Evolutionary conservation across 2,797 vertebrate species (phyloP).

Genomic region (Danio tinwini): DNA sequence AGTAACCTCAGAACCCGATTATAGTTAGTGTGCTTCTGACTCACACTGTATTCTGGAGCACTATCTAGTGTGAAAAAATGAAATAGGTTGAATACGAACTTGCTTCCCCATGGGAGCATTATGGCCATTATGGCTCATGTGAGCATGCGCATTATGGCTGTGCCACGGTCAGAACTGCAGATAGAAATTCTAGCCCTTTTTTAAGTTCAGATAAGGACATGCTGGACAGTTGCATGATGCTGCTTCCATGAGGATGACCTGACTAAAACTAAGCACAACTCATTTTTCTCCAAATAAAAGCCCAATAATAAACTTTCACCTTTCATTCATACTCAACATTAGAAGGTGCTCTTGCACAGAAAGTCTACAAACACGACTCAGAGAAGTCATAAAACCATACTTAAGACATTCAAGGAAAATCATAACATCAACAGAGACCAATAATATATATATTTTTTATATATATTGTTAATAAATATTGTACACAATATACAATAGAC

Average conservation of each 20-base stretch:
- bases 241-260: background rate
- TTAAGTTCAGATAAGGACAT: conserved; percentile 24
- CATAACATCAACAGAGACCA: too few species aligned
- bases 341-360: too few species aligned
- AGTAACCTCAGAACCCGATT: conserved; percentile 15
- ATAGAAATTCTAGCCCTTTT: conserved; percentile 8
- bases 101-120: background rate
- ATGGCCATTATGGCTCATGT: background rate
- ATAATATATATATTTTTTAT: too few species aligned
- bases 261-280: background rate
- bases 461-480: too few species aligned
- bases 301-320: too few species aligned
- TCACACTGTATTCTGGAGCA: conserved; percentile 8
- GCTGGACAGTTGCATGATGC: background rate
- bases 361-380: too few species aligned
- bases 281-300: background rate
- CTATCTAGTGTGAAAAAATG: background rate
- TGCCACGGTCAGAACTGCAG: background rate
- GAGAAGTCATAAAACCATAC: too few species aligned
- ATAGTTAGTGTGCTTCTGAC: conserved; percentile 10
- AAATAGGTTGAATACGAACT: background rate
- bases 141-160: background rate
- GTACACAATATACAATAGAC: too few species aligned
- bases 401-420: too few species aligned
- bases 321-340: too few species aligned